Evolutionary conservation across 2,888 invertebrate genomes (phyloP).

Genomic region (Ellobium chinense): DNA sequence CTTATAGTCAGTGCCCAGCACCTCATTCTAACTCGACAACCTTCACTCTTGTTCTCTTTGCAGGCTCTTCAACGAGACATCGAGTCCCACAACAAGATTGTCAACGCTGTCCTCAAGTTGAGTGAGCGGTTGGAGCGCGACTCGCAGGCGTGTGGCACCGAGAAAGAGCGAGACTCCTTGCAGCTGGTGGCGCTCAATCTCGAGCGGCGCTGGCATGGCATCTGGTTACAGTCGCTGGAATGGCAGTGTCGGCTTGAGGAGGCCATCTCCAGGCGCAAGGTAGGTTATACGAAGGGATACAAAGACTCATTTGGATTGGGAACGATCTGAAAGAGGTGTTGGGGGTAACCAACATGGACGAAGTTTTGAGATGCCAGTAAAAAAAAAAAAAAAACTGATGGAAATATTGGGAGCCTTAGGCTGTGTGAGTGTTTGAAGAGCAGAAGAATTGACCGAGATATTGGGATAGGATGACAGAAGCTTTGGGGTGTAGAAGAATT

Average conservation of each 20-base stretch:
- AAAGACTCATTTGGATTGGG: no score
- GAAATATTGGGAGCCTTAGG: no score
- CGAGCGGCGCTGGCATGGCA: conserved; percentile 93
- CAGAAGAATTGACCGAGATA: no score
- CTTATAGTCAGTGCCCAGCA: no score
- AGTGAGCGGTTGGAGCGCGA: conserved; percentile 75
- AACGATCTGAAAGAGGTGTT: no score
- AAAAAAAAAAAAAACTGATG: no score
- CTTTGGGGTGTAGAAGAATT: no score
- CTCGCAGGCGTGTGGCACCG: conserved; percentile 52
- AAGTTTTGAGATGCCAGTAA: no score
- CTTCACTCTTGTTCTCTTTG: conserved; percentile 56
- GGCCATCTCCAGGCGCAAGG: conserved; percentile 70
- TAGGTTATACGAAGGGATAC: conserved; percentile 49
- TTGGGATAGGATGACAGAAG: no score
- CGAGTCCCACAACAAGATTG: conserved; percentile 85
- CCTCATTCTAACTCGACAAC: no score
- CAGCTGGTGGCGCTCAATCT: conserved; percentile 85
- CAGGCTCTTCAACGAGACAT: conserved; percentile 96
- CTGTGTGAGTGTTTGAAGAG: no score
- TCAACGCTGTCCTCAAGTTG: conserved; percentile 78
- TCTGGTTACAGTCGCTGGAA: conserved; percentile 93
- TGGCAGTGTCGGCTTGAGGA: conserved; percentile 94
- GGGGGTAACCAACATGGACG: no score
- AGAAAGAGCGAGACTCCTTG: conserved; percentile 57